Conservation (phyloP, 2,797 vertebrate genomes). For the Sciurus carolinensis region DNA sequence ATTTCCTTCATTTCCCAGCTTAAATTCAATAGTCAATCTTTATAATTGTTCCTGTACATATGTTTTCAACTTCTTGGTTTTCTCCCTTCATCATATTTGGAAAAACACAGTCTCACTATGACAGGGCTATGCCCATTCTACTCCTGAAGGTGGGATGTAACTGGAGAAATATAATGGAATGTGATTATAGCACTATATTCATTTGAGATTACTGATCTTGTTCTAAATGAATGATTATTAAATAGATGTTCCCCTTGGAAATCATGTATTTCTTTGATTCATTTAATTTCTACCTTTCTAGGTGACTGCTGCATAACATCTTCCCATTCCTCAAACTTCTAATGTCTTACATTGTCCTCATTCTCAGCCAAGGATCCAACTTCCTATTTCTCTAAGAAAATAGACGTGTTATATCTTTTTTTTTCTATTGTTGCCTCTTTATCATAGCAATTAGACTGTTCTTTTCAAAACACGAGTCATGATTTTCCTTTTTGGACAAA, state of each 20-base stretch:
- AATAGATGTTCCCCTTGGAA: background rate
- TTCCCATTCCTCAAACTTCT: background rate
- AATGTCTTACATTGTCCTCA: background rate
- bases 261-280: background rate
- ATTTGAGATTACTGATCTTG: background rate
- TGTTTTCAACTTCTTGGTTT: background rate
- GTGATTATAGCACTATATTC: background rate
- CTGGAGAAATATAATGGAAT: background rate
- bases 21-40: background rate
- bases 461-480: constrained; percentile 11
- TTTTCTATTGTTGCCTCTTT: background rate
- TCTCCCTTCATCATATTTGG: background rate
- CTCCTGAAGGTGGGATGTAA: background rate
- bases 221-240: background rate
- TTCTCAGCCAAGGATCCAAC: background rate
- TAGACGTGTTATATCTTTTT: background rate
- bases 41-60: background rate
- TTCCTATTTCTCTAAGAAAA: background rate
- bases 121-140: background rate
- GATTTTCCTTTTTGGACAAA: background rate
- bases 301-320: background rate
- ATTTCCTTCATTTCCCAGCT: background rate
- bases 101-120: background rate
- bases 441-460: background rate
- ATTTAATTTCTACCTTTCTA: background rate